Evolutionary conservation across 2,888 invertebrate species (phyloP).

Genomic region (Odontothrips loti): DNA sequence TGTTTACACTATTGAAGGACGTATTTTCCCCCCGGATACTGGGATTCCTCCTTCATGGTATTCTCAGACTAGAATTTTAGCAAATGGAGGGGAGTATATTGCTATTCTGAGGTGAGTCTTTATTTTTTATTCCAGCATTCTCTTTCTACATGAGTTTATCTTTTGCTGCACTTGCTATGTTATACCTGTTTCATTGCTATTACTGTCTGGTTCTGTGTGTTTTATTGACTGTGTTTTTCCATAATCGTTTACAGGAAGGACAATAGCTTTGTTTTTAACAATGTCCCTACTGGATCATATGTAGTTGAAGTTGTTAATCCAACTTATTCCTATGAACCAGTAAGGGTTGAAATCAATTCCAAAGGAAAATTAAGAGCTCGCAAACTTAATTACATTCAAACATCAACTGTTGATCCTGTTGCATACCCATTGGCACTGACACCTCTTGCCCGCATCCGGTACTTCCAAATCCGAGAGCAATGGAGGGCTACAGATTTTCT

Average conservation of each 20-base stretch:
- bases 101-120: constrained; percentile 65
- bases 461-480: constrained; percentile 92
- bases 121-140: not conserved
- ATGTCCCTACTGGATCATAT: constrained; percentile 88
- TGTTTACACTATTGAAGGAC: constrained; percentile 70
- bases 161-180: not conserved
- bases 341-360: constrained; percentile 93
- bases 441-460: constrained; percentile 71
- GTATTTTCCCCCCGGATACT: constrained; percentile 67
- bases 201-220: not conserved
- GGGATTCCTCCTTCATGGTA: constrained; percentile 61
- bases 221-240: not conserved
- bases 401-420: constrained; percentile 81
- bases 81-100: constrained; percentile 84
- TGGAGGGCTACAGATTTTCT: constrained; percentile 96
- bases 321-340: constrained; percentile 87
- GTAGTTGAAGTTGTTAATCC: constrained; percentile 89
- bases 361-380: constrained; percentile 95
- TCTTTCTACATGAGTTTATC: not conserved
- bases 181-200: not conserved
- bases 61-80: constrained; percentile 68
- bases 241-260: constrained; percentile 64
- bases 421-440: constrained; percentile 90
- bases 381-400: constrained; percentile 90
- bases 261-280: constrained; percentile 83